phyloP scores from a whole-genome alignment of 2,113 vertebrate genomes.

The Carlito syrichta region DNA sequence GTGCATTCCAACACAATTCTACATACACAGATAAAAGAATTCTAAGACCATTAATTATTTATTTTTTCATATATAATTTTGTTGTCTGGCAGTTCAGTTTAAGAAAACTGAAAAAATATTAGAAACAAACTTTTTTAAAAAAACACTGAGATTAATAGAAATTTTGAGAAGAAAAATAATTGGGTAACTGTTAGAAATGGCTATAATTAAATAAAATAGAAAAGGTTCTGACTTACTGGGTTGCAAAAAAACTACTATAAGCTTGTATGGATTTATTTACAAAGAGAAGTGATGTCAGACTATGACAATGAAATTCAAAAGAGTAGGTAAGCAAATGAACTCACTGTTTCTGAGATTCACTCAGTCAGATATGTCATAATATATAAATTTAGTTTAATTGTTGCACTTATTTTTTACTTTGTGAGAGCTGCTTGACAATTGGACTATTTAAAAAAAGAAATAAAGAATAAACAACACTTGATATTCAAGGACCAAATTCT shows the following conservation, averaged over 20 bases:
- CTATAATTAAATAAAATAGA: not conserved
- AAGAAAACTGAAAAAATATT: no score
- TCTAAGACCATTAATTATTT: not conserved
- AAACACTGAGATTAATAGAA: not conserved
- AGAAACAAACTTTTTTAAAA: no score
- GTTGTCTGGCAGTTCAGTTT: no score
- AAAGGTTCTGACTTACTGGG: not conserved
- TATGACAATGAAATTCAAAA: not conserved
- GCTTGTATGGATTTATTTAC: not conserved
- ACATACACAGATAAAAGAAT: not conserved
- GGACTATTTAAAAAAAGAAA: not conserved
- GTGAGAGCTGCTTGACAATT: not conserved
- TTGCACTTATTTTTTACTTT: not conserved
- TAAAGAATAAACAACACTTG: not conserved
- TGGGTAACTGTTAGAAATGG: not conserved
- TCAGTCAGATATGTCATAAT: not conserved
- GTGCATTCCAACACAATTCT: not conserved
- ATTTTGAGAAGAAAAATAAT: not conserved
- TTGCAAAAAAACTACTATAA: not conserved
- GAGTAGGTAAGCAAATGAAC: not conserved
- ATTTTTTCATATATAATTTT: not conserved
- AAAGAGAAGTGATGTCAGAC: no score
- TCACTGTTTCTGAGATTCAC: not conserved
- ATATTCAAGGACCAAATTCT: not conserved
- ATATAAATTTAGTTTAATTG: not conserved